Conservation (phyloP, 1,140 invertebrate species). For the Pseudomyrmex concolor region DNA sequence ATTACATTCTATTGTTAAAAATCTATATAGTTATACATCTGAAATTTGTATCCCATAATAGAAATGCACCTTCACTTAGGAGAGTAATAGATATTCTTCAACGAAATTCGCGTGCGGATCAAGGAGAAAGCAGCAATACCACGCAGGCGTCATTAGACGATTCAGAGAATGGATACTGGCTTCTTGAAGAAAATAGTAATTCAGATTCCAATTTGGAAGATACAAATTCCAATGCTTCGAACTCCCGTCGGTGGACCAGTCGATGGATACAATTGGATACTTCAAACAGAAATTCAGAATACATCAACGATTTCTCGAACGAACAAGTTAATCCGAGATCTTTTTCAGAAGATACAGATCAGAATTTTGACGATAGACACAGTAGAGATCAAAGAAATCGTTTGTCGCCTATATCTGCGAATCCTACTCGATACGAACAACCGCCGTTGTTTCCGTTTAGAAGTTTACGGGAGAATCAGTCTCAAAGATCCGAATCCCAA, state of each 20-base stretch:
- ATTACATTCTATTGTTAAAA: constrained; percentile 26
- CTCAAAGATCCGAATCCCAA: constrained; percentile 61
- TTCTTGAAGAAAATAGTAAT: constrained; percentile 81
- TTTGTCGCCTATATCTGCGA: constrained; percentile 76
- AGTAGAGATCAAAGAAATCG: constrained; percentile 61
- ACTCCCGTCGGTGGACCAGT: constrained; percentile 75
- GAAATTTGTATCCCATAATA: constrained; percentile 50
- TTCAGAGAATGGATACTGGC: constrained; percentile 82
- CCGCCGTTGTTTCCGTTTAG: constrained; percentile 79
- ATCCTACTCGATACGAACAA: constrained; percentile 77
- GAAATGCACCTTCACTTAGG: constrained; percentile 52
- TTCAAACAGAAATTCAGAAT: constrained; percentile 69
- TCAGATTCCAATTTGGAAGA: constrained; percentile 81
- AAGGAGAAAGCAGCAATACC: constrained; percentile 33
- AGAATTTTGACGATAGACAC: constrained; percentile 29
- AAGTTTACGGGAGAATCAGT: constrained; percentile 75
- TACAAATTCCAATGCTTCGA: constrained; percentile 59
- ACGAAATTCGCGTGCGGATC: constrained; percentile 54
- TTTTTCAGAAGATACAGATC: constrained; percentile 27
- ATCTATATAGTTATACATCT: constrained; percentile 25
- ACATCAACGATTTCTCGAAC: not conserved
- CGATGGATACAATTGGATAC: constrained; percentile 80
- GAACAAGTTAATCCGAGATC: constrained; percentile 18
- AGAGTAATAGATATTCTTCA: constrained; percentile 60
- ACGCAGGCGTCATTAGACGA: constrained; percentile 60